Conservation (phyloP, 2,888 invertebrate genomes). For the Rhingia rostrata region DNA sequence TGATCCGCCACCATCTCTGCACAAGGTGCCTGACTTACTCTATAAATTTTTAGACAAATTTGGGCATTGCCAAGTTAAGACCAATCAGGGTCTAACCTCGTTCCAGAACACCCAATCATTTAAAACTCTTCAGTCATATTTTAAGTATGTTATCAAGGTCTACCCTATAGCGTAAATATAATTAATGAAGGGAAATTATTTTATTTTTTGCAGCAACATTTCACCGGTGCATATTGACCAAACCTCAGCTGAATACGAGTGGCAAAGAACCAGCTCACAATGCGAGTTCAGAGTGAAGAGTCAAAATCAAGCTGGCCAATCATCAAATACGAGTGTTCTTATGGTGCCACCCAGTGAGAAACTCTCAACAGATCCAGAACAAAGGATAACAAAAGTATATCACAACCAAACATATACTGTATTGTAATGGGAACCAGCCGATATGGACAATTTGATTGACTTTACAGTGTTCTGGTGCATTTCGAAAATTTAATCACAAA, state of each 20-base stretch:
- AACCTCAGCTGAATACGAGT: constrained; percentile 78
- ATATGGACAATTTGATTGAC: constrained; percentile 83
- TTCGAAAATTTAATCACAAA: constrained; percentile 84
- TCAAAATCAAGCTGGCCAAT: constrained; percentile 78
- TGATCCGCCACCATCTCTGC: no score
- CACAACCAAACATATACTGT: constrained; percentile 89
- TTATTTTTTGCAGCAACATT: constrained; percentile 31
- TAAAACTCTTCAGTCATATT: no score
- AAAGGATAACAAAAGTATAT: constrained; percentile 88
- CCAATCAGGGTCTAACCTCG: no score
- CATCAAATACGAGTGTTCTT: constrained; percentile 77
- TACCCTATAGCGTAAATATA: background rate
- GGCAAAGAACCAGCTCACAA: constrained; percentile 71
- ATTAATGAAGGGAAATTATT: background rate
- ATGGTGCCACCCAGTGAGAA: constrained; percentile 76
- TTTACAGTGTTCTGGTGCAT: constrained; percentile 93
- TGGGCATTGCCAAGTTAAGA: no score
- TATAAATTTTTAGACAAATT: no score
- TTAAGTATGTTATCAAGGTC: no score
- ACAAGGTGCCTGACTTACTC: no score
- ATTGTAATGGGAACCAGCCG: constrained; percentile 87
- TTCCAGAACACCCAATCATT: no score
- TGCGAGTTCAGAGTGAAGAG: constrained; percentile 79
- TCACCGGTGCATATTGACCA: constrained; percentile 75
- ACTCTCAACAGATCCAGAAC: constrained; percentile 22